A percentile compares a stretch with the other conserved stretches of the same genome.
Conservation (phyloP, 2,888 invertebrate genomes). For the Arrhopalites spinosus region DNA sequence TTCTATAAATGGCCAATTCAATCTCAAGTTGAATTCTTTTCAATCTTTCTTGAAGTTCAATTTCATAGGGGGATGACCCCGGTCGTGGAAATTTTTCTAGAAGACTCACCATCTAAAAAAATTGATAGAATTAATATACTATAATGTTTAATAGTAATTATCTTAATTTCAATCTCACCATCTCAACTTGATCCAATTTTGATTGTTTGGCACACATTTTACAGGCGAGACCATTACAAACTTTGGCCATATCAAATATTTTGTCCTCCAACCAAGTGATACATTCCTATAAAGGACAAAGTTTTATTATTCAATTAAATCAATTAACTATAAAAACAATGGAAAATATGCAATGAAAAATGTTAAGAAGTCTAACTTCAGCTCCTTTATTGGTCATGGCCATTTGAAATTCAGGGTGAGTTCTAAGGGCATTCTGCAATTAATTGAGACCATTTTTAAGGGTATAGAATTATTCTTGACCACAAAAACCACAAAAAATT, state of each 20-base stretch:
- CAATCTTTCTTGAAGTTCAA: conserved; percentile 13
- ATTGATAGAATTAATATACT: too few species aligned
- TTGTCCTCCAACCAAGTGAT: conserved; percentile 52
- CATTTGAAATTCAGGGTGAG: conserved; percentile 49
- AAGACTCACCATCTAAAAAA: conserved; percentile 48
- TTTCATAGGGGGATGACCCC: conserved; percentile 30
- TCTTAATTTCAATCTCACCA: too few species aligned
- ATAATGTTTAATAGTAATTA: too few species aligned
- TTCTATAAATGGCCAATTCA: conserved; percentile 27
- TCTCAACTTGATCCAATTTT: conserved; percentile 47
- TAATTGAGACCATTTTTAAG: too few species aligned
- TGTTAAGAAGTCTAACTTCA: conserved; percentile 1
- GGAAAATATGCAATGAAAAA: neutral
- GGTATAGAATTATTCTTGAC: too few species aligned
- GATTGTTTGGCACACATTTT: conserved; percentile 46
- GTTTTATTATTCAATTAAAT: neutral
- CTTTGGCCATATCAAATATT: conserved; percentile 51
- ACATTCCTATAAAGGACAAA: conserved; percentile 27
- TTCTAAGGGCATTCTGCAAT: conserved; percentile 51
- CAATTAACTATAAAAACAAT: neutral
- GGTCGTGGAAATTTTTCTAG: conserved; percentile 33
- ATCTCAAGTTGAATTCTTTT: conserved; percentile 16
- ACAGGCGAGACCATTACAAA: conserved; percentile 44
- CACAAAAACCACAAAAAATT: too few species aligned
- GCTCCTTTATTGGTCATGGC: conserved; percentile 49